Conservation (phyloP, 2,797 vertebrate species). For the Uromys caudimaculatus region DNA sequence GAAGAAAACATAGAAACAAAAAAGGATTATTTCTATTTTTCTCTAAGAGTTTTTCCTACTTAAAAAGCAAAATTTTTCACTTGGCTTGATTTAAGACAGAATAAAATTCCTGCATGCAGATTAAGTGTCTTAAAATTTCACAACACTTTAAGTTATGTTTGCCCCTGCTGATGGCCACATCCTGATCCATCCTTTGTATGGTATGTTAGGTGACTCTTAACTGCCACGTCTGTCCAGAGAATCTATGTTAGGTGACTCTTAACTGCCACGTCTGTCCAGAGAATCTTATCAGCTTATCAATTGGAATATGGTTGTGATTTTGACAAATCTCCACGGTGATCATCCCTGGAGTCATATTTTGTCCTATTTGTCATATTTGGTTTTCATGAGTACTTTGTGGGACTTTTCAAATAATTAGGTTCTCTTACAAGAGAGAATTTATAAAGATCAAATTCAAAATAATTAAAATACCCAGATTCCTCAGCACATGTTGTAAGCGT, state of each 20-base stretch:
- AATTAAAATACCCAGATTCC: not conserved
- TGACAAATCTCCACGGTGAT: not conserved
- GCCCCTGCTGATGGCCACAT: not conserved
- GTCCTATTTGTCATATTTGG: not conserved
- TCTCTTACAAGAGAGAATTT: constrained; percentile 38
- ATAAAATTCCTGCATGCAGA: not conserved
- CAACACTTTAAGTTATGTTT: not conserved
- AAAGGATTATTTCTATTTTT: not conserved
- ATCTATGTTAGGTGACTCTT: not conserved
- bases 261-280: constrained; percentile 10
- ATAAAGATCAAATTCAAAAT: constrained; percentile 12
- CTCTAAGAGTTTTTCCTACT: constrained; percentile 34
- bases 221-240: constrained; percentile 10
- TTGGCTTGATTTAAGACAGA: not conserved
- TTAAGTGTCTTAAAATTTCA: not conserved
- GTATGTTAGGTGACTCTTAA: not conserved
- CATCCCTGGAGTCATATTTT: not conserved
- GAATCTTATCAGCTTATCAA: not conserved
- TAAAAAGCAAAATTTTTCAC: not conserved
- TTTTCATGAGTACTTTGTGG: constrained; percentile 35
- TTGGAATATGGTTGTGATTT: not conserved
- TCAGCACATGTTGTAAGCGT: not conserved
- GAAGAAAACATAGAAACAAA: not conserved
- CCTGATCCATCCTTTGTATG: not conserved
- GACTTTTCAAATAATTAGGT: not conserved